phyloP scores from a whole-genome alignment of 2,888 invertebrate genomes.

The Volucella inanis region DNA sequence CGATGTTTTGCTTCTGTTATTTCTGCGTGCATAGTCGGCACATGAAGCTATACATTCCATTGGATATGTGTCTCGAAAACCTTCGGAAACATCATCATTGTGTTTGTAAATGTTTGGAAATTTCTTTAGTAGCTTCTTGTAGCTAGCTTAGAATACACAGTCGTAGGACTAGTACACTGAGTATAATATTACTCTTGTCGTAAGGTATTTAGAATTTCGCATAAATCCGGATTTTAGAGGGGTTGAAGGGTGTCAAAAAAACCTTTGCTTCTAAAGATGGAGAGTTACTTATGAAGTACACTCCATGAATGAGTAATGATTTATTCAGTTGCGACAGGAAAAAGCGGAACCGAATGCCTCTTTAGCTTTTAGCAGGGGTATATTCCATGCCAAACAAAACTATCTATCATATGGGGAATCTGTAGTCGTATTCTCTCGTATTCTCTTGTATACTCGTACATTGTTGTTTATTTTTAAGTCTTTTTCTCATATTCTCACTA shows the following conservation, averaged over 20 bases:
- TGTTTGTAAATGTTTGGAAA: slow-evolving; percentile 43
- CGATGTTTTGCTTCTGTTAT: neutral
- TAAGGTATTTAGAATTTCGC: slow-evolving; percentile 32
- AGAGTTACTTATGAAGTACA: slow-evolving; percentile 27
- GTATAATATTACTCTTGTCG: neutral
- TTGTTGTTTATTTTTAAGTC: slow-evolving; percentile 46
- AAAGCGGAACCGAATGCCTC: slow-evolving; percentile 15
- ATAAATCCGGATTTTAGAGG: neutral
- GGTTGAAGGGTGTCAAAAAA: slow-evolving; percentile 25
- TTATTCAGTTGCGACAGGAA: slow-evolving; percentile 52
- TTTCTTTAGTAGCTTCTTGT: slow-evolving; percentile 20
- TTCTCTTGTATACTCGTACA: slow-evolving; percentile 6
- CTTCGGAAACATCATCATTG: slow-evolving; percentile 51
- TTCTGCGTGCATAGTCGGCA: slow-evolving; percentile 10
- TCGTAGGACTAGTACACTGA: neutral
- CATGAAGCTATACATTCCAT: slow-evolving; percentile 40
- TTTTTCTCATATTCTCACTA: slow-evolving; percentile 7
- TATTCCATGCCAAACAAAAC: slow-evolving; percentile 43
- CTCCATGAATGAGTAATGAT: slow-evolving; percentile 67
- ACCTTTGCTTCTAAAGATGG: slow-evolving; percentile 1
- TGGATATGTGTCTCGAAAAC: slow-evolving; percentile 55
- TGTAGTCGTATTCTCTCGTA: neutral
- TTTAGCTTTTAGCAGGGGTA: slow-evolving; percentile 10
- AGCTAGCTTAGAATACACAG: slow-evolving; percentile 14
- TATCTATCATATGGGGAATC: slow-evolving; percentile 37